Evolutionary conservation across 2,888 invertebrate genomes (phyloP), one percentile per base, ranked within the genome.

Genomic region (Brachynemurus nebulosus): DNA sequence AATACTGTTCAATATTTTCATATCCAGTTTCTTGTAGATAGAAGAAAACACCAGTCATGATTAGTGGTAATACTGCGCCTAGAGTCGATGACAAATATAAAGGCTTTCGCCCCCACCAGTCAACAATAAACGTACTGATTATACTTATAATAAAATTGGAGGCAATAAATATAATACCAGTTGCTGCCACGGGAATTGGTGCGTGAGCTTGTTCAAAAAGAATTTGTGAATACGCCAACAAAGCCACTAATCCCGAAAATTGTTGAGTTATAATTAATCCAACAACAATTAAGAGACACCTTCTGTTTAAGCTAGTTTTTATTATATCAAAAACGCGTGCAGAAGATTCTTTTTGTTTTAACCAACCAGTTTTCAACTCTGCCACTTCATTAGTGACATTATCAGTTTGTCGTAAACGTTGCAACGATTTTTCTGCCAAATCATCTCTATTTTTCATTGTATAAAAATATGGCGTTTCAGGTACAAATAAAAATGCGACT

Each of bases 321-420:
- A 70, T 52, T 34, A 72, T 68, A 19, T 63, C 61, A 35, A 72
- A 48, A 25, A 73, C 57, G 52, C 71, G 71, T 42, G 60, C 53
- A 65, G 69, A 67, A 1, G 67, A 61, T 16, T 69, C 69, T 54
- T 58, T 62, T 52, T 71, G 70, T 48, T 68, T 67, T 70, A 70
- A 21, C 9, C 17, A 9, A 9, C 40, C 43, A 39, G 49, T 45
- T 16, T 51, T 51, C 12, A 25, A 34, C 2, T 46, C 21, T 5
- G 50, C 38, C 40, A 51, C 50, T 3, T 42, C 65, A 40, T 71
- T 69, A 12, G 18, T 27, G 12, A 59, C 53, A 2, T 49, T 46
- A 2, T 58, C 50, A 20, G 65, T 61, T 16, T 17, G 4, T 9
- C 42, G 33, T 34, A 42, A 33, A 18, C 5, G 8, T 34, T 18